phyloP scores from a whole-genome alignment of 2,113 vertebrate genomes.

The Anguilla japonica region DNA sequence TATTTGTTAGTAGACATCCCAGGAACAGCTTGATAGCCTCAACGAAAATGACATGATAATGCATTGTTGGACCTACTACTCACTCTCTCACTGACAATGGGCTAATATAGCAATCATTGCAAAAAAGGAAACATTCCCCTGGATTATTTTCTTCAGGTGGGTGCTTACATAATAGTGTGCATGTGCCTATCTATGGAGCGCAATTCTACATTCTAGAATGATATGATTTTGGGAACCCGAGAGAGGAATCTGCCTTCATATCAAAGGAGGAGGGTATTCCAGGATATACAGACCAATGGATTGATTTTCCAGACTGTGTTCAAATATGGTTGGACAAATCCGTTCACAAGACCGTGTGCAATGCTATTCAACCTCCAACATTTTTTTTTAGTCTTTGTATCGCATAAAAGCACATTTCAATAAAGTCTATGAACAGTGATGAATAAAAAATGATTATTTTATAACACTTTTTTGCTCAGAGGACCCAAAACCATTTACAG shows the following conservation, averaged over 20 bases:
- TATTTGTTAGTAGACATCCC: no score
- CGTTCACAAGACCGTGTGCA: neutral
- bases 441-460: neutral
- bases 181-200: no score
- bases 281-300: neutral
- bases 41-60: no score
- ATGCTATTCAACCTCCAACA: neutral
- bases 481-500: slow-evolving; percentile 11
- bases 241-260: neutral
- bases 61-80: no score
- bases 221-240: neutral
- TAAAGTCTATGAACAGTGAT: neutral
- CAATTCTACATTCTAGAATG: neutral
- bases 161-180: no score
- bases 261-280: neutral
- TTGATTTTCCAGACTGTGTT: neutral
- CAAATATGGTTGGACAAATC: neutral
- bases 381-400: neutral
- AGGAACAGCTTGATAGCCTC: no score
- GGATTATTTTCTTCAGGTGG: no score
- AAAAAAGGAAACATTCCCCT: no score
- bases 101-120: no score
- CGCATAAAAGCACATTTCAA: neutral
- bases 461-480: slow-evolving; percentile 43
- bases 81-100: no score